Conservation (phyloP, 2,113 vertebrate species). For the Tachycineta bicolor region DNA sequence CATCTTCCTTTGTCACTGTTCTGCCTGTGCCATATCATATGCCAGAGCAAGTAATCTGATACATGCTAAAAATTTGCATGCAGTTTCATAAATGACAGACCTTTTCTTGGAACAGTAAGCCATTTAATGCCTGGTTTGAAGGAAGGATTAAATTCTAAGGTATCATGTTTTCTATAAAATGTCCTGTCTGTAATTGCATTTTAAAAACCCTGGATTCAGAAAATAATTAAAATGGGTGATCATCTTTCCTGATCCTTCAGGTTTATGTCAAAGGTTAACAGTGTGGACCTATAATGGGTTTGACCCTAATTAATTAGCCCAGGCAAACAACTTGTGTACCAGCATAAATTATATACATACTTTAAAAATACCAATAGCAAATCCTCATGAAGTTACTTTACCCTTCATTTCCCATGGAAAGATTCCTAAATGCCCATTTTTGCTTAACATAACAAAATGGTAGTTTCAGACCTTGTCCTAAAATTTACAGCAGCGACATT, state of each 20-base stretch:
- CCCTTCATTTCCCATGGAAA: not conserved
- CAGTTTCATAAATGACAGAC: not conserved
- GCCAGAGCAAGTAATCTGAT: not conserved
- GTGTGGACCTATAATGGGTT: not conserved
- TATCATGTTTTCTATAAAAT: not conserved
- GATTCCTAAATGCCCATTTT: not conserved
- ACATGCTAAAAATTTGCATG: not conserved
- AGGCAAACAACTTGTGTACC: not conserved
- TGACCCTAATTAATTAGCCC: slow-evolving; percentile 33
- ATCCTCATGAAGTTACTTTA: not conserved
- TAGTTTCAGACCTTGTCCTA: not conserved
- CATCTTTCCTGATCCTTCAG: not conserved
- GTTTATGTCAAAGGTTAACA: slow-evolving; percentile 20
- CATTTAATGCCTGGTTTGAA: not conserved
- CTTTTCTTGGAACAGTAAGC: not conserved
- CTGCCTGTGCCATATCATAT: not conserved
- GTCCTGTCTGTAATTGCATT: not conserved
- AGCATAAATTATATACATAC: not conserved
- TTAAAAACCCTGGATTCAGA: not conserved
- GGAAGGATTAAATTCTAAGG: not conserved
- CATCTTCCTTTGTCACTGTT: not conserved
- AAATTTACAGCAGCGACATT: not conserved
- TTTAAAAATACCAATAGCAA: not conserved
- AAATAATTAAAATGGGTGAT: slow-evolving; percentile 1
- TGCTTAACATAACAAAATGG: not conserved